phyloP scores from a whole-genome alignment of 2,888 invertebrate species.

The Sepiola atlantica region DNA sequence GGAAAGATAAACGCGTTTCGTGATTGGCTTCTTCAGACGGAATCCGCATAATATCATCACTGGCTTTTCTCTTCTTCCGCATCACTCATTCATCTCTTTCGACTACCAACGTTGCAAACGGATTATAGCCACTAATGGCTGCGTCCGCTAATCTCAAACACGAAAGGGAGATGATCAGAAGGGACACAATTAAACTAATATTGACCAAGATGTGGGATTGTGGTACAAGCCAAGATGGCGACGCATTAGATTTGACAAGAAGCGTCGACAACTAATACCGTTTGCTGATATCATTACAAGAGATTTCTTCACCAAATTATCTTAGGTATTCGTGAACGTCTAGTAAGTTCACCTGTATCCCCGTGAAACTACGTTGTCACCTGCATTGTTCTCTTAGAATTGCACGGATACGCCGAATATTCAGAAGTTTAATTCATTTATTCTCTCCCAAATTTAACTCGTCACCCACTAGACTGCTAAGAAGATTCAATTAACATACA shows the following conservation, averaged over 20 bases:
- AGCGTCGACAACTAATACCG: not conserved
- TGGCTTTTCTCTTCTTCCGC: not conserved
- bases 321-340: too few species aligned
- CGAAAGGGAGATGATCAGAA: not conserved
- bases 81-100: not conserved
- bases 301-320: not conserved
- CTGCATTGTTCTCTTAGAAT: too few species aligned
- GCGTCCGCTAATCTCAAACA: not conserved
- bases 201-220: not conserved
- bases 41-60: not conserved
- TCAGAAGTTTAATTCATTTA: too few species aligned
- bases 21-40: not conserved
- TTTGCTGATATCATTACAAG: not conserved
- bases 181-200: conserved; percentile 18
- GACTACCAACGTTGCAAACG: not conserved
- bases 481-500: too few species aligned
- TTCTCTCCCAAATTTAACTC: too few species aligned
- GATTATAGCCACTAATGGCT: conserved; percentile 2
- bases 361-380: not conserved
- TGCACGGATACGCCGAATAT: too few species aligned
- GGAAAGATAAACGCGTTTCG: not conserved
- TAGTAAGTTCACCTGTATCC: too few species aligned
- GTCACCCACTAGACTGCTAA: too few species aligned
- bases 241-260: not conserved
- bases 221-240: not conserved